phyloP scores from a whole-genome alignment of 1,140 invertebrate species.

The Panagrolaimus sp. region DNA sequence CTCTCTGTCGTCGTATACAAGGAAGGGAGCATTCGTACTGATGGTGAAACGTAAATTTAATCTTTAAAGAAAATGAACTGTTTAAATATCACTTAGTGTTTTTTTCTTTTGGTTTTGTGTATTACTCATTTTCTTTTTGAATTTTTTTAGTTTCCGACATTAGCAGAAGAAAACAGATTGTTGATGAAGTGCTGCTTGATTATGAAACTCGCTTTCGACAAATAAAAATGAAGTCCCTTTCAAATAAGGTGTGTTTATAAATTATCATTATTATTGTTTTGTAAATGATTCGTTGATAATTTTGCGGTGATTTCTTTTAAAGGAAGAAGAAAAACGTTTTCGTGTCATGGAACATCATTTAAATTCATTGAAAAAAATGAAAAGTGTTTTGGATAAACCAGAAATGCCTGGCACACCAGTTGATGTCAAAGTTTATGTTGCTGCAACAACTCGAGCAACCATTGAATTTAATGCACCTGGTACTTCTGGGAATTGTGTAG shows the following conservation, averaged over 20 bases:
- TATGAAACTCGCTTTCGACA: conserved; percentile 5
- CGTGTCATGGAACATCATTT: conserved; percentile 20
- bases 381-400: conserved; percentile 16
- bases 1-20: too few species aligned
- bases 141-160: conserved; percentile 4
- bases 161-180: not conserved
- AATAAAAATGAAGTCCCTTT: conserved; percentile 10
- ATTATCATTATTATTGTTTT: too few species aligned
- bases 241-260: not conserved
- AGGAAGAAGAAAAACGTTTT: conserved; percentile 38
- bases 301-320: not conserved
- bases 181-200: conserved; percentile 11
- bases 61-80: not conserved
- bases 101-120: not conserved
- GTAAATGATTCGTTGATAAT: too few species aligned
- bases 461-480: conserved; percentile 21
- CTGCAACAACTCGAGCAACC: conserved; percentile 11
- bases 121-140: not conserved
- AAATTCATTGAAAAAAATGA: conserved; percentile 23
- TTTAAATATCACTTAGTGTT: not conserved
- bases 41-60: not conserved
- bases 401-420: conserved; percentile 23
- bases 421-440: conserved; percentile 23
- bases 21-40: not conserved
- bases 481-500: conserved; percentile 1